Evolutionary conservation across 2,888 invertebrate genomes (phyloP), one percentile per base, ranked within the genome.

Genomic region (Morpho achilles): DNA sequence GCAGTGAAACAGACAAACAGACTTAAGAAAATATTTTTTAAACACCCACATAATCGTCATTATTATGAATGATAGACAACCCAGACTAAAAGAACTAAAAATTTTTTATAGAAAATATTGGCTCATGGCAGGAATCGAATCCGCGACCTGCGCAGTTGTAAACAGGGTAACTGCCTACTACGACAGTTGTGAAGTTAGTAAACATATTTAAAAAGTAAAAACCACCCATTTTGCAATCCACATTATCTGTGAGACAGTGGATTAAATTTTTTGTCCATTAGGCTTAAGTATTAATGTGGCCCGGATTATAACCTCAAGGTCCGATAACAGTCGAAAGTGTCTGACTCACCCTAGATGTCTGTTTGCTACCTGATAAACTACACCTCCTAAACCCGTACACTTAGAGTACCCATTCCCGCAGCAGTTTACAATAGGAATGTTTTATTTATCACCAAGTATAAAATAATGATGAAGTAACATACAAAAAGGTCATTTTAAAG

Each of bases 241-340:
- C 49, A 48, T 58, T 50, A 52, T 55, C 61, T 57, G 44, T 58
- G 80, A 79, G 80, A 74, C 73, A 65, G 70, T 73, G 85, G 88
- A 87, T 89, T 88, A 87, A 70, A 73, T 80, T 89, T 89, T 88
- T 87, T 87, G 88, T 88, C 89, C 89, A 89, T 89, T 89, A 88
- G 80, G 73, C 77, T 82, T 81, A 80, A 84, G 85, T 88, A 87
- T 88, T 87, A 88, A 87, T 86, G 88, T 67, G 77, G 77, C 74
- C 79, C 77, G 87, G 87, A 87, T 87, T 87, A 89, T 82, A 76
- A 74, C 76, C 74, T 77, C 72, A 62, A 61, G 65, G 66, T 62
- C 65, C 56, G 86, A 86, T 86, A 87, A 85, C 72, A 65, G 67
- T 66, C 65, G 72, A 73, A 70, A 76, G 75, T 72, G 73, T 69